Evolutionary conservation across 2,113 vertebrate genomes (phyloP).

Genomic region (Acanthochromis polyacanthus): DNA sequence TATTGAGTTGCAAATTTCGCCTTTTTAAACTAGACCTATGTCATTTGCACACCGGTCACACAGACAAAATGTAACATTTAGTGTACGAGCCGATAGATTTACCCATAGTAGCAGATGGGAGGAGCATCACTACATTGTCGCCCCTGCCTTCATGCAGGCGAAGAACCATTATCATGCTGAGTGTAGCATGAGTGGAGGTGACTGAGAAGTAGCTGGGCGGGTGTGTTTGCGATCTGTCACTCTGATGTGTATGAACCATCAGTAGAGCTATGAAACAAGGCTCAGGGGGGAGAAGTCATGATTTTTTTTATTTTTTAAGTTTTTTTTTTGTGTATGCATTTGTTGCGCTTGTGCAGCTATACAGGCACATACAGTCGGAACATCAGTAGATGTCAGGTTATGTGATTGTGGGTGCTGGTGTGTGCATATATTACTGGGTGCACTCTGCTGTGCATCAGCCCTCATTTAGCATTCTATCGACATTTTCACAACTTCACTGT

Average conservation of each 20-base stretch:
- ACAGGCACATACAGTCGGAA: constrained; percentile 22
- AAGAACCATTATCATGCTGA: constrained; percentile 30
- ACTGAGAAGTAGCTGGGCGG: constrained; percentile 35
- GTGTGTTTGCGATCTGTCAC: constrained; percentile 39
- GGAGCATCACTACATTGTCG: constrained; percentile 7
- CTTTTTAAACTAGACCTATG: constrained; percentile 7
- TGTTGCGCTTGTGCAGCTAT: constrained; percentile 11
- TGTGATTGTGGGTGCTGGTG: constrained; percentile 5
- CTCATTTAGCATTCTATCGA: constrained; percentile 50
- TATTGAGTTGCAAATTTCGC: constrained; percentile 27
- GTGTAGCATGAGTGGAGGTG: constrained; percentile 29
- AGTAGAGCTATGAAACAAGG: constrained; percentile 30
- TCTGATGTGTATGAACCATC: constrained; percentile 60
- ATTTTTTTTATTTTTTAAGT: too few species aligned
- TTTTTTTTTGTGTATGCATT: constrained; percentile 8
- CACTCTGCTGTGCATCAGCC: not conserved
- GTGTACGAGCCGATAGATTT: too few species aligned
- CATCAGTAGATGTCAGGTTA: constrained; percentile 16
- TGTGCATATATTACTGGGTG: constrained; percentile 6
- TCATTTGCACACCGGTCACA: not conserved
- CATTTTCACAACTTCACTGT: constrained; percentile 50
- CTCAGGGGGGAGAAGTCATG: constrained; percentile 17
- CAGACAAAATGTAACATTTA: too few species aligned
- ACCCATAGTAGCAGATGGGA: constrained; percentile 3
- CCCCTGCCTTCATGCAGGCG: constrained; percentile 19